Conservation (phyloP, 37 sponge, comb jelly and placozoan genomes). For the Ephydatia muelleri region DNA sequence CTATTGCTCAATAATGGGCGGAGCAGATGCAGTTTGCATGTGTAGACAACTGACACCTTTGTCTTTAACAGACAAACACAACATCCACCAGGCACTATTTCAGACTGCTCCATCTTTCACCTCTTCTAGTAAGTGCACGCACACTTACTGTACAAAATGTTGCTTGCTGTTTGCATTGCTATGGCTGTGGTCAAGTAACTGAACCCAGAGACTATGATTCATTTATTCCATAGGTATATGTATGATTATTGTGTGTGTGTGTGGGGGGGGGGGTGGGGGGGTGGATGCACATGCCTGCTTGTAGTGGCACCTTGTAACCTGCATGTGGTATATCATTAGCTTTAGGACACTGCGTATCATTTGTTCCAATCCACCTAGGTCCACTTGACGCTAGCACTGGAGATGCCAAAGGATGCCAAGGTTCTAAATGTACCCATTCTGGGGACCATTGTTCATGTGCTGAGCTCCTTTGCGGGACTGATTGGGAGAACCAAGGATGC, state of each 20-base stretch:
- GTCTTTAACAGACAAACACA: not conserved
- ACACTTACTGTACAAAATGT: too few species aligned
- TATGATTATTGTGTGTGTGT: too few species aligned
- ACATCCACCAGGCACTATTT: slow-evolving; percentile 48
- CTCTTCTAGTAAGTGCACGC: slow-evolving; percentile 58
- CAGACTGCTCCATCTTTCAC: slow-evolving; percentile 79
- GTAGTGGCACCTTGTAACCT: too few species aligned
- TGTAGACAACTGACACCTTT: too few species aligned
- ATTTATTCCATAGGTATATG: too few species aligned
- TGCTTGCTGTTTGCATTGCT: too few species aligned
- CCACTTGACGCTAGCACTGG: slow-evolving; percentile 64
- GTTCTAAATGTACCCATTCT: slow-evolving; percentile 20
- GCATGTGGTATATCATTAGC: not conserved
- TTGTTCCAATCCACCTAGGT: slow-evolving; percentile 40
- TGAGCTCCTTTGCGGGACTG: slow-evolving; percentile 47
- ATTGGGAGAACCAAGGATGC: slow-evolving; percentile 63
- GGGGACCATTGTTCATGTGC: slow-evolving; percentile 18
- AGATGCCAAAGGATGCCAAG: not conserved
- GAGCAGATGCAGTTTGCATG: not conserved
- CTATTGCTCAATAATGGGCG: not conserved
- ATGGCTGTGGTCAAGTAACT: too few species aligned
- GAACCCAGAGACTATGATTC: too few species aligned
- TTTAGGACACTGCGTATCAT: not conserved
- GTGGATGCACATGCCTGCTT: too few species aligned
- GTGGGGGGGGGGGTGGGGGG: too few species aligned